Conservation (phyloP, 2,888 invertebrate genomes). For the Automeris io region DNA sequence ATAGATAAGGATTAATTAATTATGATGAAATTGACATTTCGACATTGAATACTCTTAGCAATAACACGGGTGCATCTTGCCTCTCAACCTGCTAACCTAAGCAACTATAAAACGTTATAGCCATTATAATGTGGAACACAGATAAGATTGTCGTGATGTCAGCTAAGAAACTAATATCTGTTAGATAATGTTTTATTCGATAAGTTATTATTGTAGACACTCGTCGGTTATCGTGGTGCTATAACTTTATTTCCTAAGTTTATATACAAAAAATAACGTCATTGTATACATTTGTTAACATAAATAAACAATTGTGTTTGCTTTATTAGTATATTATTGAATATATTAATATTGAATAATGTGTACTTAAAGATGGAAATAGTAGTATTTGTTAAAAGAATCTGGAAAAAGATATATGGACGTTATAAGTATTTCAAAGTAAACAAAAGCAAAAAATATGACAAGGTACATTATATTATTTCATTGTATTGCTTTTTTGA, state of each 20-base stretch:
- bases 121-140: not conserved
- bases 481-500: too few relatives aligned
- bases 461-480: too few relatives aligned
- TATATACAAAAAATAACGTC: too few relatives aligned
- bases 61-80: not conserved
- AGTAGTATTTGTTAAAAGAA: not conserved
- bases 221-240: too few relatives aligned
- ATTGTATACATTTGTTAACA: too few relatives aligned
- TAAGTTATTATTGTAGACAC: slow-evolving; percentile 1
- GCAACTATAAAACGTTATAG: not conserved
- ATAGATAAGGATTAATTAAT: too few relatives aligned
- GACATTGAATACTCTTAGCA: not conserved
- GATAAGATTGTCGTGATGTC: slow-evolving; percentile 6
- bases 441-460: not conserved
- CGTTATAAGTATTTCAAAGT: not conserved
- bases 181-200: not conserved
- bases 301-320: not conserved
- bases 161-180: slow-evolving; percentile 5
- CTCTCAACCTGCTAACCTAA: not conserved
- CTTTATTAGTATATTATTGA: not conserved
- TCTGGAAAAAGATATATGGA: not conserved
- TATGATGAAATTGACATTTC: not conserved
- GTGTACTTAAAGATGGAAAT: not conserved
- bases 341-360: not conserved
- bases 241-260: too few relatives aligned